Percentiles rank a stretch among this genome's conserved stretches.
These are phyloP conservation scores for Syngnathus scovelli DNA, from an alignment of 2,113 vertebrate species.

Conservation along the genomic window DNA sequence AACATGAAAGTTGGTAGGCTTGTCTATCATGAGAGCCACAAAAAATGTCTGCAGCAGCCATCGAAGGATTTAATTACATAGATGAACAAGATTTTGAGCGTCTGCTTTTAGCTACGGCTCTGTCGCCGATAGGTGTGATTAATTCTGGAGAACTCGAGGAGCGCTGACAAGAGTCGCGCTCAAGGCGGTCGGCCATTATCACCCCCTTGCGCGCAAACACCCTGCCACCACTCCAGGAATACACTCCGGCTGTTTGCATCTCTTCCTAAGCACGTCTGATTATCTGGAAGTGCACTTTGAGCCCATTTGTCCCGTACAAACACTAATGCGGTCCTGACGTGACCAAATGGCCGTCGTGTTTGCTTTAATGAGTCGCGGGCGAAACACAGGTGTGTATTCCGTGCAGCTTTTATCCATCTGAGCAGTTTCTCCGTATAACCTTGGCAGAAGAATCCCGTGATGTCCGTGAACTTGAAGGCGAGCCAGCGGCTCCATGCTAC, in stretches of 20 bases:
- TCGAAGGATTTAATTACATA: neutral
- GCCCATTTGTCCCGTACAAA: conserved; percentile 17
- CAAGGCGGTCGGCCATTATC: neutral
- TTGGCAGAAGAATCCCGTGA: neutral
- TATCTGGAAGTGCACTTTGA: conserved; percentile 21
- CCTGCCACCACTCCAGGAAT: neutral
- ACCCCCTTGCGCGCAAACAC: conserved; percentile 11
- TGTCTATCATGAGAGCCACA: neutral
- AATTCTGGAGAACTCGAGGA: conserved; percentile 37
- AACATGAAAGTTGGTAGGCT: neutral
- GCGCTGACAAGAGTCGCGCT: conserved; percentile 18
- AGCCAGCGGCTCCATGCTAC: conserved; percentile 39
- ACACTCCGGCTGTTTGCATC: neutral
- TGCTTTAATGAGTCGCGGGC: conserved; percentile 54
- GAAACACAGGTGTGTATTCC: conserved; percentile 46
- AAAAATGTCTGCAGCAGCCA: neutral
- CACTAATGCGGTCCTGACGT: conserved; percentile 5
- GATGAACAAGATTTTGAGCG: neutral
- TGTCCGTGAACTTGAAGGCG: conserved; percentile 8
- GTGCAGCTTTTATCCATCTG: neutral
- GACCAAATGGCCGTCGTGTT: conserved; percentile 27
- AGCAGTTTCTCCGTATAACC: neutral
- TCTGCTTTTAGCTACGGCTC: conserved; percentile 26
- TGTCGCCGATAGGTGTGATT: conserved; percentile 38
- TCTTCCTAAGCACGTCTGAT: conserved; percentile 4